Evolutionary conservation across 2,113 vertebrate genomes (phyloP).

Genomic region (Callopanchax toddi): DNA sequence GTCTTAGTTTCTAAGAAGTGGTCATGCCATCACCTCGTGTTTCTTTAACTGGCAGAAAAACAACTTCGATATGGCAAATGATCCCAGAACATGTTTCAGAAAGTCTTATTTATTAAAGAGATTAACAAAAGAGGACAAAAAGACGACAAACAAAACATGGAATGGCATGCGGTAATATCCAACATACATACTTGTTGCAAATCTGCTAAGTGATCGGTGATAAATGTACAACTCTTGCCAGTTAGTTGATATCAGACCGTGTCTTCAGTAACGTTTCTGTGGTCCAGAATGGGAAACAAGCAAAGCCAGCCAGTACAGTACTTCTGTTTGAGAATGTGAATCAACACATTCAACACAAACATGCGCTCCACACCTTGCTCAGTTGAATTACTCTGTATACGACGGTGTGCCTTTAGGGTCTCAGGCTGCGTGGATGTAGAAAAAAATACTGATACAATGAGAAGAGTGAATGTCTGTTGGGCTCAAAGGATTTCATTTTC

Average conservation of each 20-base stretch:
- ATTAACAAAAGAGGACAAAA: slow-evolving; percentile 44
- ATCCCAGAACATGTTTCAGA: slow-evolving; percentile 26
- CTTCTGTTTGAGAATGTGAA: slow-evolving; percentile 59
- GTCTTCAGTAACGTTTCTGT: slow-evolving; percentile 52
- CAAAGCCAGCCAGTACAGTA: slow-evolving; percentile 68
- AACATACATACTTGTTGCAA: slow-evolving; percentile 59
- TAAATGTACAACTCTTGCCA: slow-evolving; percentile 27
- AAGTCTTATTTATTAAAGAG: slow-evolving; percentile 69
- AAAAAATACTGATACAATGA: slow-evolving; percentile 73
- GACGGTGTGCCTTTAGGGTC: slow-evolving; percentile 44
- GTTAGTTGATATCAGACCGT: slow-evolving; percentile 48
- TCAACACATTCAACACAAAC: slow-evolving; percentile 47
- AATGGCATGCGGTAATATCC: slow-evolving; percentile 68
- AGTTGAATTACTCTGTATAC: slow-evolving; percentile 50
- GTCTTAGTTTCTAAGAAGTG: not conserved
- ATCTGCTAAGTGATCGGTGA: slow-evolving; percentile 54
- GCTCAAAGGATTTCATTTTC: slow-evolving; percentile 63
- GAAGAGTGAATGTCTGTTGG: slow-evolving; percentile 64
- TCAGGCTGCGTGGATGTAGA: slow-evolving; percentile 54
- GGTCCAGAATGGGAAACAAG: slow-evolving; percentile 55
- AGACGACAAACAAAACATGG: slow-evolving; percentile 40
- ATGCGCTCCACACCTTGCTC: slow-evolving; percentile 32
- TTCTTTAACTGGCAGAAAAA: not conserved
- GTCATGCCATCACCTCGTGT: not conserved
- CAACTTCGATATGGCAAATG: not conserved